Evolutionary conservation across 2,113 vertebrate genomes (phyloP), one percentile per base, ranked within the genome.

Genomic region (Ciconia maguari): DNA sequence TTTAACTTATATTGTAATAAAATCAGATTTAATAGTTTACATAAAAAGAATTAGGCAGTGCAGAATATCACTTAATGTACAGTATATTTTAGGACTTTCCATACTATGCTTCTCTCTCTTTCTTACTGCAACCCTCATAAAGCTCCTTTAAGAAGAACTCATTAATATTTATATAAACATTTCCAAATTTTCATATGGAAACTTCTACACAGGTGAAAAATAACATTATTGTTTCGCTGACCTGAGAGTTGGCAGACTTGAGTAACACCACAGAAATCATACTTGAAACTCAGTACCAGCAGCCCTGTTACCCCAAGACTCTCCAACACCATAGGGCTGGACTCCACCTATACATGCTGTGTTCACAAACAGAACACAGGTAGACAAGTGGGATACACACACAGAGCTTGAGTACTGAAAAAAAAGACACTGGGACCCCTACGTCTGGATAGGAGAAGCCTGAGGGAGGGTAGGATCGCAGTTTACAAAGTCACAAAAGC

Each of bases 1-100:
- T 95, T 94, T 68, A 96, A 77, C 60, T 26, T 49, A 75, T 34
- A 89, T 60, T 24, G 34, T n/a, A 89, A 94, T 87, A 90, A 96
- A 92, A 86, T 71, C 30, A 70, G 48, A 83, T 74, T 62, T 92
- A 77, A 78, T 75, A 79, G 32, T 88, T 91, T 72, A 69, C 74
- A 36, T 80, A 77, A 92, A 87, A 93, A 77, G 42, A 93, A 90
- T 52, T 46, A 77, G 8, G 26, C 44, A 74, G 19, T 34, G 26
- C 25, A 80, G 66, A 92, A n/a, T 77, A 72, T 30, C 62, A 78
- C 16, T 92, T 92, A 79, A 79, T 11, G 17, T 83, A 88, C 27
- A 64, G 46, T 52, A 68, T 88, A 81, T 83, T 94, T 92, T 72
- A 89, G 60, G 64, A 42, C 4, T 78, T 83, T 58, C 13, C 49